A percentile compares a stretch with the other conserved stretches of the same genome.
These are phyloP conservation scores for Rhyacichthys aspro DNA, from an alignment of 2,797 vertebrate species.

Conservation along the genomic window DNA sequence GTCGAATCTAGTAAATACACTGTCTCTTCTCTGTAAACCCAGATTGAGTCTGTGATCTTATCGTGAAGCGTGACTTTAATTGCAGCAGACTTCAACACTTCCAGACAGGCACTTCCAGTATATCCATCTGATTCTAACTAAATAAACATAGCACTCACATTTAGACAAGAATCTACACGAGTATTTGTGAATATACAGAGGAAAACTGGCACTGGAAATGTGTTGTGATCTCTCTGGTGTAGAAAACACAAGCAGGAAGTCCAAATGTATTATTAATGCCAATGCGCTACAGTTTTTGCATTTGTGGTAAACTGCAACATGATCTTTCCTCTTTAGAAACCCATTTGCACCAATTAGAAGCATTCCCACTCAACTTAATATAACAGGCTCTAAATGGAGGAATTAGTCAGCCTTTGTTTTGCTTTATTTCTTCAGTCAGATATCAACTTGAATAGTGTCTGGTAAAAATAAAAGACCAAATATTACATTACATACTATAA, in stretches of 20 bases:
- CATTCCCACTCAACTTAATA: not conserved
- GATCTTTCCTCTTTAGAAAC: slow-evolving; percentile 9
- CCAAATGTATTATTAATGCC: slow-evolving; percentile 31
- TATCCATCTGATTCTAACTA: too few species aligned
- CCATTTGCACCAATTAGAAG: not conserved
- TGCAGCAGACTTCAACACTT: too few species aligned
- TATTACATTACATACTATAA: too few species aligned
- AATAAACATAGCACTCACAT: too few species aligned
- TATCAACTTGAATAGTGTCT: too few species aligned
- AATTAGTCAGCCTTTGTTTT: not conserved
- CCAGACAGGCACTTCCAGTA: too few species aligned
- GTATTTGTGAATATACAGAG: not conserved
- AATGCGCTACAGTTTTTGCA: slow-evolving; percentile 23
- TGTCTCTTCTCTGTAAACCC: too few species aligned
- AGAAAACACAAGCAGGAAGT: slow-evolving; percentile 17
- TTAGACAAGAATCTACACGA: too few species aligned
- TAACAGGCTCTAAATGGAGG: not conserved
- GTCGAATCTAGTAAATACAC: too few species aligned
- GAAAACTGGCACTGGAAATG: not conserved
- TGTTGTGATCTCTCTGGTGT: not conserved
- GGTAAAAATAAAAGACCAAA: too few species aligned
- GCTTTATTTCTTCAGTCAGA: not conserved
- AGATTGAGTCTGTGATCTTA: too few species aligned
- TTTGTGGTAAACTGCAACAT: slow-evolving; percentile 20
- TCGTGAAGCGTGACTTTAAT: too few species aligned